A percentile compares a stretch with the other conserved stretches of the same genome.
phyloP scores from a whole-genome alignment of 2,113 vertebrate genomes.

The Furnarius figulus region DNA sequence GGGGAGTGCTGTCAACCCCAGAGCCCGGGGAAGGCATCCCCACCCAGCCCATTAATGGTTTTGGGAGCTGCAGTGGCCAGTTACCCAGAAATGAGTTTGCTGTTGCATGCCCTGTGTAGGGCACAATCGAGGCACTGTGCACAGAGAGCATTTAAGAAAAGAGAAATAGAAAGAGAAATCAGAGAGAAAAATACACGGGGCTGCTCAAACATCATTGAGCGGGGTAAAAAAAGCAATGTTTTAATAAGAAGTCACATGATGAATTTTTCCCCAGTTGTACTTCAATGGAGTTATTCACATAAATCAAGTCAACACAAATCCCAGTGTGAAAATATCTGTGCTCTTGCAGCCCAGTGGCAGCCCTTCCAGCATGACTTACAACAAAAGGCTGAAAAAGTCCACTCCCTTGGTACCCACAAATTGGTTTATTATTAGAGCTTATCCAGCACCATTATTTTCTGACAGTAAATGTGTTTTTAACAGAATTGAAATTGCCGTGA shows the following conservation, averaged over 20 bases:
- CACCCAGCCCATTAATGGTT: neutral
- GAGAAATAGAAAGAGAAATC: neutral
- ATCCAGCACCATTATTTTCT: conserved; percentile 38
- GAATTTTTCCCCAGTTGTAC: neutral
- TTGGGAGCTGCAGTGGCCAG: neutral
- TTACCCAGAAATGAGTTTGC: neutral
- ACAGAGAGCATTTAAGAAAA: neutral
- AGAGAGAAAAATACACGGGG: neutral
- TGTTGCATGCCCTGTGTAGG: rapidly evolving
- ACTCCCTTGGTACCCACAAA: neutral
- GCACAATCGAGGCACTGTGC: neutral
- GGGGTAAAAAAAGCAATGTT: neutral
- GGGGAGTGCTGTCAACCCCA: rapidly evolving
- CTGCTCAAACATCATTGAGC: neutral
- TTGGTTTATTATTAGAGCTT: conserved; percentile 23
- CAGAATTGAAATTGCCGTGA: neutral
- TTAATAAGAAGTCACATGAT: neutral
- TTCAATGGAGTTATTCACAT: conserved; percentile 36
- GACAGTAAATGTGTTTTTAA: conserved; percentile 25
- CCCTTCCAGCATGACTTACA: conserved; percentile 41
- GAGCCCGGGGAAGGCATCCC: neutral
- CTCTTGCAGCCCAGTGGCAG: conserved; percentile 10
- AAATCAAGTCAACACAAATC: conserved; percentile 50
- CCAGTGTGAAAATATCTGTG: conserved; percentile 26
- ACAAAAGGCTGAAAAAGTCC: neutral